phyloP scores from a whole-genome alignment of 2,113 vertebrate species.

The Diphyllodes magnificus region DNA sequence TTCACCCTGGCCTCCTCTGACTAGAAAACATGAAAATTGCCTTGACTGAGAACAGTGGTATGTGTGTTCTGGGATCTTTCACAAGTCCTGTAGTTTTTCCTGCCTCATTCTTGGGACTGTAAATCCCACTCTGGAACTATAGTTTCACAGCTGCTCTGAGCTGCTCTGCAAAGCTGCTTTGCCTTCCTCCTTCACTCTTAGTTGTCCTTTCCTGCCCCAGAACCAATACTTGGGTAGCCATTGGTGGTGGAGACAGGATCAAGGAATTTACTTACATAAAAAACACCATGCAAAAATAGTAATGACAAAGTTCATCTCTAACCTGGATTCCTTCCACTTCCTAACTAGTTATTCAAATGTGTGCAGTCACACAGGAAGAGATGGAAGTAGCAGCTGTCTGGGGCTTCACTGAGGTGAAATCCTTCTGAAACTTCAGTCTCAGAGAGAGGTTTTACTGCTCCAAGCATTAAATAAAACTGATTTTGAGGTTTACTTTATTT shows the following conservation, averaged over 20 bases:
- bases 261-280: neutral
- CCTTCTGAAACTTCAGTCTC: neutral
- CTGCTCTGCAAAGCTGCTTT: neutral
- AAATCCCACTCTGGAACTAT: neutral
- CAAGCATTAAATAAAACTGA: neutral
- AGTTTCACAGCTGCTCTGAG: neutral
- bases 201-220: neutral
- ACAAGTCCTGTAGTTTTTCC: neutral
- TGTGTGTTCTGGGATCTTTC: neutral
- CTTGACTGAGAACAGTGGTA: neutral
- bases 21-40: neutral
- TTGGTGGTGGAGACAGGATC: neutral
- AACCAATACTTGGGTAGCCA: neutral
- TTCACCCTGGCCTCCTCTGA: neutral
- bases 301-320: neutral
- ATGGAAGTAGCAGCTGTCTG: neutral
- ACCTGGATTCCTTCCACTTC: neutral
- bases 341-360: neutral
- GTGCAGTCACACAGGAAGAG: neutral
- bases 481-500: neutral
- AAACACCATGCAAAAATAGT: neutral
- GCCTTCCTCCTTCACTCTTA: neutral
- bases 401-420: neutral
- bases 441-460: neutral
- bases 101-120: neutral